Evolutionary conservation across 2,797 vertebrate genomes (phyloP).

Genomic region (Leptodactylus fallax): DNA sequence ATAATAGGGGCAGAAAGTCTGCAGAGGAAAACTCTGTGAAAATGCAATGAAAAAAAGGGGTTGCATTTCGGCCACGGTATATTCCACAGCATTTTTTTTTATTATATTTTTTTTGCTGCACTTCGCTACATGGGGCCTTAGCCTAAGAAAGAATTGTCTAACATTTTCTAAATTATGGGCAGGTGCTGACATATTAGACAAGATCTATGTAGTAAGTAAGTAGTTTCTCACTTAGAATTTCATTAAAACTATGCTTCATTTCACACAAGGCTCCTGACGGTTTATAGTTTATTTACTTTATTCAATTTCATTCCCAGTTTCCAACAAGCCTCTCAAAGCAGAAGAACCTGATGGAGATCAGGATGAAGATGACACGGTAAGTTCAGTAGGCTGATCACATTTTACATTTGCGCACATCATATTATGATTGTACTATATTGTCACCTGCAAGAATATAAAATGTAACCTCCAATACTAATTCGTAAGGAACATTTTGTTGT

Average conservation of each 20-base stretch:
- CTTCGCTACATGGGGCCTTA: too few species aligned
- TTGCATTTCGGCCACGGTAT: too few species aligned
- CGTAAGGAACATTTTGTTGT: too few species aligned
- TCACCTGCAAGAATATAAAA: neutral
- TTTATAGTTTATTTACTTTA: neutral
- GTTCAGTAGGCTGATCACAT: neutral
- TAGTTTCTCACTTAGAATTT: neutral
- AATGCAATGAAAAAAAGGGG: too few species aligned
- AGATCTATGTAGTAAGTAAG: neutral
- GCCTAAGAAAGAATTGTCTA: too few species aligned
- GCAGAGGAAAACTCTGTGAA: too few species aligned
- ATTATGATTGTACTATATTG: neutral
- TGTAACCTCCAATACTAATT: neutral
- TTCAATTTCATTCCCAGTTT: constrained; percentile 72
- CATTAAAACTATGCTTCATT: neutral
- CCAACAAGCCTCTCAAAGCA: constrained; percentile 81
- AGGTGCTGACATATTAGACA: neutral
- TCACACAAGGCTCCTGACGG: neutral
- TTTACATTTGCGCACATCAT: neutral
- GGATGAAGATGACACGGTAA: constrained; percentile 83
- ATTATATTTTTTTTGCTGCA: too few species aligned
- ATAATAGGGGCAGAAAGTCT: too few species aligned
- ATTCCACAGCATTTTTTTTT: too few species aligned
- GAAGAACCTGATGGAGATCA: constrained; percentile 75
- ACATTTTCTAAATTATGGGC: too few species aligned